phyloP scores from a whole-genome alignment of 2,797 vertebrate species.

The Anableps anableps region DNA sequence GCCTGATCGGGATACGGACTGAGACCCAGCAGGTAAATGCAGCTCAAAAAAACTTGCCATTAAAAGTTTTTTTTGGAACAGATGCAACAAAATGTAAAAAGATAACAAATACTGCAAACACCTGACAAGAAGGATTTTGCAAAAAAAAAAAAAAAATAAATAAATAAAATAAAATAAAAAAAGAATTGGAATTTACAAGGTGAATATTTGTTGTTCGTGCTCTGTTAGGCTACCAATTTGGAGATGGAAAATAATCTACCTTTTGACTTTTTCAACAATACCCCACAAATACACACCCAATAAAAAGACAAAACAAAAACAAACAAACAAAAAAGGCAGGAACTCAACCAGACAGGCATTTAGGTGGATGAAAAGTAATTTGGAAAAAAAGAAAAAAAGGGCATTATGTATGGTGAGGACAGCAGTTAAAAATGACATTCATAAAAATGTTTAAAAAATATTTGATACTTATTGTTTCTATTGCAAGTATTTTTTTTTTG shows the following conservation, averaged over 20 bases:
- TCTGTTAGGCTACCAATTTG: not conserved
- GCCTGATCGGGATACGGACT: conserved; percentile 72
- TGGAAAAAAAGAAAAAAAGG: too few species aligned
- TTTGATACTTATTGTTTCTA: too few species aligned
- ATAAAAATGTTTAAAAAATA: too few species aligned
- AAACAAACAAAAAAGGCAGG: too few species aligned
- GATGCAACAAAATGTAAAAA: not conserved
- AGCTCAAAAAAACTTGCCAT: not conserved
- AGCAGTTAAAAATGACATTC: too few species aligned
- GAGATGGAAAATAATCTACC: not conserved
- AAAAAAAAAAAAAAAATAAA: not conserved
- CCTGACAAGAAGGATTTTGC: not conserved
- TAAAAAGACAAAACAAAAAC: too few species aligned
- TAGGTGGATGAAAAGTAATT: too few species aligned
- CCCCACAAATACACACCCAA: too few species aligned
- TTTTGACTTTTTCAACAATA: not conserved
- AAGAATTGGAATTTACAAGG: not conserved
- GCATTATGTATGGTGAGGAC: too few species aligned
- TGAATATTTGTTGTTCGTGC: not conserved
- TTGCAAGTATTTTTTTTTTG: too few species aligned
- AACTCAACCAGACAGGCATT: too few species aligned
- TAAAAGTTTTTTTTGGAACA: too few species aligned
- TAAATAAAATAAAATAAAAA: not conserved
- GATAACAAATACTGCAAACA: not conserved
- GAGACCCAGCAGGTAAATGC: conserved; percentile 43